Evolutionary conservation across 2,113 vertebrate species (phyloP).

Genomic region (Strix aluco): DNA sequence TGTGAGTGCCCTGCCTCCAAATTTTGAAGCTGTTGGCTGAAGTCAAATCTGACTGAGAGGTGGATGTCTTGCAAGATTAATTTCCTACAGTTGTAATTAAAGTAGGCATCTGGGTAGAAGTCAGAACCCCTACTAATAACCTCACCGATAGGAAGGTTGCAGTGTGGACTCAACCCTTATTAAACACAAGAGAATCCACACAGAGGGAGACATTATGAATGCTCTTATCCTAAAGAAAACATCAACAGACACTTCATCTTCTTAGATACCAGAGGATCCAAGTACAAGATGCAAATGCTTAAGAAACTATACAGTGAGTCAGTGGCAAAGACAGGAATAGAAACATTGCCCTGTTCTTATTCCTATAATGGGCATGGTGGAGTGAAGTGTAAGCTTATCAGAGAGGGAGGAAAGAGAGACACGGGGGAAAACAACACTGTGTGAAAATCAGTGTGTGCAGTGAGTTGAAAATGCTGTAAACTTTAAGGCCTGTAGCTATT

Average conservation of each 20-base stretch:
- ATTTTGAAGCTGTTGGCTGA: not conserved
- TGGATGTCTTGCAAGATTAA: not conserved
- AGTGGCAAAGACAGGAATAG: conserved; percentile 44
- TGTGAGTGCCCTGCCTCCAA: not conserved
- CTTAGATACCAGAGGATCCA: not conserved
- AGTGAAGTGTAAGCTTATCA: not conserved
- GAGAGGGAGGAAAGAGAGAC: not conserved
- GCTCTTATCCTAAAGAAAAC: not conserved
- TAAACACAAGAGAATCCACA: not conserved
- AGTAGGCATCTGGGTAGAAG: not conserved
- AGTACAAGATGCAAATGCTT: conserved; percentile 4
- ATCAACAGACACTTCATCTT: not conserved
- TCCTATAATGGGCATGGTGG: not conserved
- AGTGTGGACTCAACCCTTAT: not conserved
- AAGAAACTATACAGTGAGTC: conserved; percentile 15
- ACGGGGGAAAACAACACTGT: not conserved
- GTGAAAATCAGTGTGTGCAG: not conserved
- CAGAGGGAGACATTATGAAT: not conserved
- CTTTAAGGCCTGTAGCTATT: not conserved
- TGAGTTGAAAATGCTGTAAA: not conserved
- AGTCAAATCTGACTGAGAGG: not conserved
- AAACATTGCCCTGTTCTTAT: not conserved
- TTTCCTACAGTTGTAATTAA: not conserved
- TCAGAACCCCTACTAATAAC: not conserved
- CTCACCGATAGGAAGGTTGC: not conserved